Evolutionary conservation across 2,888 invertebrate genomes (phyloP), one percentile per base, ranked within the genome.

Genomic region (Eurytoma californica): DNA sequence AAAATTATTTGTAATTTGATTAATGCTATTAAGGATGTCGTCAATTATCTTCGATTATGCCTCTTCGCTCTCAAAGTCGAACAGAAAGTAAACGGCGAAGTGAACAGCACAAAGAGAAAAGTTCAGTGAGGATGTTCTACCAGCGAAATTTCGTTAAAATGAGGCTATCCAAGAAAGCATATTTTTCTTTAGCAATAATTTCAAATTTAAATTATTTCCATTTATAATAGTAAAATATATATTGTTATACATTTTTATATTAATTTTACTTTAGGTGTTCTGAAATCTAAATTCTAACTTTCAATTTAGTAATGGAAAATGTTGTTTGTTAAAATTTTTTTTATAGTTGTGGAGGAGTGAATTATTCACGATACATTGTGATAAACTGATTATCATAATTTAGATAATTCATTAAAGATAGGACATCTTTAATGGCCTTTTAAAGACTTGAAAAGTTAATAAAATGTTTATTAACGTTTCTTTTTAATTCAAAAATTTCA

Each of bases 1-100:
- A 89, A 92, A 68, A 91, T 94, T 65, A 83, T 91, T 74, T 88
- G 82, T 77, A 92, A 92, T 85, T 81, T 92, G 18, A 84, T 86
- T 4, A 85, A 83, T 49, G 84, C 86, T 28, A 84, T 87, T 51
- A 88, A 87, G 73, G 89, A 89, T 68, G 73, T 85, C 51, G 86
- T 87, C 77, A 83, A 85, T 75, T 85, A 84, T 72, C 74, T 86
- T 47, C 86, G 85, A 72, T 58, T 75, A 66, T 80, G 65, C 51
- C 49, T 74, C 13, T 13, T 67, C 0, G n/a, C 67, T 53, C 60
- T 28, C 13, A 80, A 47, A 77, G 28, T 24, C 49, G 63, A 74
- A 70, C 58, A 72, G 13, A 82, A 83, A 73, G 78, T 84, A 14
- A 88, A 86, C 58, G 86, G 87, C n/a, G 86, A 84, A 58, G 75